Percentiles rank a stretch among this genome's conserved stretches.
Conservation (phyloP, 2,888 invertebrate genomes). For the Meliscaeva auricollis region DNA sequence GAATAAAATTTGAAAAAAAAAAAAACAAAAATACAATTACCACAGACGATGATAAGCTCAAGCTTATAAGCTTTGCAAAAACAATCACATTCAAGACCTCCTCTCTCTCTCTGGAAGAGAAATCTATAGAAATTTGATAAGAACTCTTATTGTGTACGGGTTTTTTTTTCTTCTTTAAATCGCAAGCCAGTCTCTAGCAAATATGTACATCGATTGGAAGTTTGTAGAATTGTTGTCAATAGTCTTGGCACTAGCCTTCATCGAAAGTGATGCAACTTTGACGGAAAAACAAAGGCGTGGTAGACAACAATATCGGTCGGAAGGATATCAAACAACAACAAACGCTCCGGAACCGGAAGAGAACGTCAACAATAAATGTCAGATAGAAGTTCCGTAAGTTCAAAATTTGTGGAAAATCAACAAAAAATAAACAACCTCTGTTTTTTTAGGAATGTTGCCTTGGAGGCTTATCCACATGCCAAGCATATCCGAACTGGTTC, state of each 20-base stretch:
- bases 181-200: conserved; percentile 56
- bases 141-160: not conserved
- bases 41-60: conserved; percentile 42
- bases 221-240: conserved; percentile 35
- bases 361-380: conserved; percentile 78
- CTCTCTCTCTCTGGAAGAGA: conserved; percentile 18
- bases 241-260: conserved; percentile 31
- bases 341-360: conserved; percentile 15
- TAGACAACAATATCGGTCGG: not conserved
- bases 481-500: conserved; percentile 81
- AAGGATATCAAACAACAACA: not conserved
- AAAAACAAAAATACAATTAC: too few relatives aligned
- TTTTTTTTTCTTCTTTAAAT: conserved; percentile 2
- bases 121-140: conserved; percentile 34
- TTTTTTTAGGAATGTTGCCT: conserved; percentile 77
- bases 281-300: conserved; percentile 48
- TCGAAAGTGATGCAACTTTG: conserved; percentile 38
- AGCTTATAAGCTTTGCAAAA: conserved; percentile 22
- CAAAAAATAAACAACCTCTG: not conserved
- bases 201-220: conserved; percentile 68
- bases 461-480: conserved; percentile 79
- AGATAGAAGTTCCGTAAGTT: conserved; percentile 82
- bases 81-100: conserved; percentile 5
- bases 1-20: not conserved
- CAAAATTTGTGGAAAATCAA: not conserved